Percentiles rank a stretch among this genome's conserved stretches.
Evolutionary conservation across 2,113 vertebrate species (phyloP).

Genomic region (Oreochromis niloticus): DNA sequence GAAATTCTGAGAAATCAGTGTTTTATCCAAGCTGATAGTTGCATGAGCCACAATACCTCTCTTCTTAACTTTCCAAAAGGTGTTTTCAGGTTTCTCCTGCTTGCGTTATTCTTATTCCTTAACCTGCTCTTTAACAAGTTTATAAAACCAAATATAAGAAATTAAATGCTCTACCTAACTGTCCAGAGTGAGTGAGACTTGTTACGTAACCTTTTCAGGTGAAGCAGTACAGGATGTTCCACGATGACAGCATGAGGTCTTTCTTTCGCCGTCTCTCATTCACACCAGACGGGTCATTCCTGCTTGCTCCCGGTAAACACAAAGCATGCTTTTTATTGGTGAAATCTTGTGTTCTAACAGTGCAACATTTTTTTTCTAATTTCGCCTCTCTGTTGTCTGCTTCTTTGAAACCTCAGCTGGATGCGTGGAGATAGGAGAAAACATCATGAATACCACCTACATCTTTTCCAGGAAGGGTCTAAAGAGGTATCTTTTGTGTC

Average conservation of each 20-base stretch:
- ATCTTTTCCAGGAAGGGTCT: slow-evolving; percentile 91
- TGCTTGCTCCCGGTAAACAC: slow-evolving; percentile 84
- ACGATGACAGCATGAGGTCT: slow-evolving; percentile 96
- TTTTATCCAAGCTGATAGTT: not conserved
- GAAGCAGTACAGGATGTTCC: slow-evolving; percentile 90
- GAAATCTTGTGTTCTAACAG: not conserved
- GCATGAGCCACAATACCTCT: not conserved
- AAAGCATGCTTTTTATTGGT: not conserved
- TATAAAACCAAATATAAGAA: not conserved
- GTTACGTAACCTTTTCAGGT: slow-evolving; percentile 55
- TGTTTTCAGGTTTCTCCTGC: not conserved
- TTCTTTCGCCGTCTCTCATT: slow-evolving; percentile 94
- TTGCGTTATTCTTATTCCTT: not conserved
- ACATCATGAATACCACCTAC: slow-evolving; percentile 92
- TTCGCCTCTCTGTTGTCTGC: not conserved
- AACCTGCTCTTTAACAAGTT: not conserved
- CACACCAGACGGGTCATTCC: slow-evolving; percentile 89
- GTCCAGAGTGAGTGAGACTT: not conserved
- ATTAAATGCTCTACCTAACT: not conserved
- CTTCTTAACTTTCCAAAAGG: not conserved
- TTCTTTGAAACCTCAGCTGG: slow-evolving; percentile 77
- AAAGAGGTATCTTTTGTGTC: slow-evolving; percentile 77
- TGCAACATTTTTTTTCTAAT: not conserved
- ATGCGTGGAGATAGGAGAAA: slow-evolving; percentile 91
- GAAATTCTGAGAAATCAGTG: not conserved